Evolutionary conservation across 2,113 vertebrate species (phyloP).

Genomic region (Ochotona curzoniae): DNA sequence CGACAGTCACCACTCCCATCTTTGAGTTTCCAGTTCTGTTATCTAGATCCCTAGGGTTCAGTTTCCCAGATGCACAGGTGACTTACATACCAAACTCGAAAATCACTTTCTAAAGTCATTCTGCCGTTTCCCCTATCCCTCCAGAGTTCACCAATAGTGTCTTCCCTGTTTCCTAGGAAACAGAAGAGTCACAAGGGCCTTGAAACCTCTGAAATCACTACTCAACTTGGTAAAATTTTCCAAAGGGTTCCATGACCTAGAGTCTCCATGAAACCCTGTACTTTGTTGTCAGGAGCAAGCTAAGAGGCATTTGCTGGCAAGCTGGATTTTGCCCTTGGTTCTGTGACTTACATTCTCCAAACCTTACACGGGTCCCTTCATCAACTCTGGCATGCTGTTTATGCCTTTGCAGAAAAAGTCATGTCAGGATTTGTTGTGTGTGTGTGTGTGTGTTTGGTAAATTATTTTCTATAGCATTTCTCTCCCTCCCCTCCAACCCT

Average conservation of each 20-base stretch:
- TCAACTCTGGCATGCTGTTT: neutral
- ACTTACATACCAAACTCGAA: neutral
- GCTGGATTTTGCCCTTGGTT: rapidly evolving
- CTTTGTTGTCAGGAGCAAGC: neutral
- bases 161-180: neutral
- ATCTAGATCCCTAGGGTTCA: neutral
- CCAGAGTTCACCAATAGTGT: neutral
- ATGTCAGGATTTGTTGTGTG: neutral
- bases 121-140: neutral
- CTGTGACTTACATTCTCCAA: rapidly evolving
- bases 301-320: neutral
- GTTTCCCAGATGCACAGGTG: neutral
- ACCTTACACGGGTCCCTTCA: neutral
- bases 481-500: neutral
- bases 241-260: neutral
- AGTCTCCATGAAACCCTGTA: neutral
- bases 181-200: neutral
- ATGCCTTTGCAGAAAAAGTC: neutral
- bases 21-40: neutral
- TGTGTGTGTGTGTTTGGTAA: neutral
- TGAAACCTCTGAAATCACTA: neutral
- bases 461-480: neutral
- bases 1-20: neutral
- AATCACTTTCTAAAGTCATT: neutral
- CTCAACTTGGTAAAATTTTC: neutral